These are phyloP conservation scores for Podarcis lilfordi DNA, from an alignment of 2,797 vertebrate genomes.

Conservation along the genomic window DNA sequence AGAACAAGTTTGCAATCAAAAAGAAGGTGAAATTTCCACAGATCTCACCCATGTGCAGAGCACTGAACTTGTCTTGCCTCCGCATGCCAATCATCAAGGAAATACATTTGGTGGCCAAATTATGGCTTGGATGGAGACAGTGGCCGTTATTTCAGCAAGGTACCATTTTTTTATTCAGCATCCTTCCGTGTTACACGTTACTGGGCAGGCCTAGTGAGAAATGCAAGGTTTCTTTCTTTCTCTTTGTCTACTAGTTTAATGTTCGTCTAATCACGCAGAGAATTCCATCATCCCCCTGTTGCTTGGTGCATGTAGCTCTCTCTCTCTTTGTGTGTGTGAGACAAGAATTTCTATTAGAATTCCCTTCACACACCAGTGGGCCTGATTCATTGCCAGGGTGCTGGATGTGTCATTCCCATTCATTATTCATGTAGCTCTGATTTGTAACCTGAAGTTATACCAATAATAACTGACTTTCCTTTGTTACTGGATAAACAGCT, in stretches of 20 bases:
- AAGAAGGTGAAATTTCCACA: conserved; percentile 65
- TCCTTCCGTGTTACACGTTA: conserved; percentile 6
- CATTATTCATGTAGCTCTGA: conserved; percentile 66
- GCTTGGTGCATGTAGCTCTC: conserved; percentile 1
- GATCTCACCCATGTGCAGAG: conserved; percentile 76
- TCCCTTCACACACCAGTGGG: conserved; percentile 57
- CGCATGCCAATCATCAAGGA: conserved; percentile 83
- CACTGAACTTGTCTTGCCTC: conserved; percentile 81
- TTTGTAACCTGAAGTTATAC: conserved; percentile 56
- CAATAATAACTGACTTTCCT: conserved; percentile 58
- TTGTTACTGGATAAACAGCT: conserved; percentile 50
- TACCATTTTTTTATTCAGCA: conserved; percentile 41
- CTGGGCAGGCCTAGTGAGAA: neutral
- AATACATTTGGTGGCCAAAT: conserved; percentile 85
- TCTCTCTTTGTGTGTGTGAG: conserved; percentile 27
- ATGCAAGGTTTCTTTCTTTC: neutral
- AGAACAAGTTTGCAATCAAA: conserved; percentile 61
- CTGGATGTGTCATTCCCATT: conserved; percentile 50
- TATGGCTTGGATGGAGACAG: conserved; percentile 85
- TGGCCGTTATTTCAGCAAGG: conserved; percentile 83
- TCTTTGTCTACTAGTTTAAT: conserved; percentile 14
- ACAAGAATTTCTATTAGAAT: conserved; percentile 58
- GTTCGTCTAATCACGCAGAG: conserved; percentile 20
- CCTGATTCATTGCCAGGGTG: conserved; percentile 61
- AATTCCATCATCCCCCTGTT: conserved; percentile 22